Conservation (phyloP, 2,888 invertebrate species). For the Lordiphosa fenestrarum region DNA sequence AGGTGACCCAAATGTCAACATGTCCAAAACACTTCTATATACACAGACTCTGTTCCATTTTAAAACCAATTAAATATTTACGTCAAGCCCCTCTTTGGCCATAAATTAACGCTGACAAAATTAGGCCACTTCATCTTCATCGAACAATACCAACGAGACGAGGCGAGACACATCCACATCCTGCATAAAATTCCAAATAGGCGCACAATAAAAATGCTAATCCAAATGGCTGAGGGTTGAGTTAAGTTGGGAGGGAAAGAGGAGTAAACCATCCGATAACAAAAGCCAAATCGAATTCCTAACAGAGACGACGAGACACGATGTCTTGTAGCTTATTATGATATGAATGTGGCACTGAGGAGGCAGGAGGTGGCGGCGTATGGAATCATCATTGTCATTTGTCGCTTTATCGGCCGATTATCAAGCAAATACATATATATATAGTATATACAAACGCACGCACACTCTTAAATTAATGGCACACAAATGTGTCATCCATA, state of each 20-base stretch:
- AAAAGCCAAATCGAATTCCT: conserved; percentile 19
- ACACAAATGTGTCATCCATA: conserved; percentile 65
- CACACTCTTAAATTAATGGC: conserved; percentile 58
- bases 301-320: conserved; percentile 5
- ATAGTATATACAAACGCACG: conserved; percentile 17
- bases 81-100: conserved; percentile 46
- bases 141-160: conserved; percentile 5
- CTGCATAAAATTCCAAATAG: conserved; percentile 18
- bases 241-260: background rate
- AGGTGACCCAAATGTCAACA: conserved; percentile 20
- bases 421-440: conserved; percentile 28
- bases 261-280: conserved; percentile 7
- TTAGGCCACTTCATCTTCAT: conserved; percentile 44
- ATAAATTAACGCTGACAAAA: conserved; percentile 65
- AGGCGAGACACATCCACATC: conserved; percentile 13
- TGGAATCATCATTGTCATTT: conserved; percentile 44
- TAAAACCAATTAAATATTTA: conserved; percentile 63
- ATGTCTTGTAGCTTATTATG: conserved; percentile 27
- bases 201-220: conserved; percentile 37
- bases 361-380: background rate
- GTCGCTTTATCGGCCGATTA: conserved; percentile 67
- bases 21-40: conserved; percentile 5
- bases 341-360: conserved; percentile 14
- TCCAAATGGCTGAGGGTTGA: conserved; percentile 22
- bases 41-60: conserved; percentile 6